Percentiles rank a stretch among this genome's conserved stretches.
Conservation (phyloP, 2,888 invertebrate genomes). For the Trichopria drosophilae region DNA sequence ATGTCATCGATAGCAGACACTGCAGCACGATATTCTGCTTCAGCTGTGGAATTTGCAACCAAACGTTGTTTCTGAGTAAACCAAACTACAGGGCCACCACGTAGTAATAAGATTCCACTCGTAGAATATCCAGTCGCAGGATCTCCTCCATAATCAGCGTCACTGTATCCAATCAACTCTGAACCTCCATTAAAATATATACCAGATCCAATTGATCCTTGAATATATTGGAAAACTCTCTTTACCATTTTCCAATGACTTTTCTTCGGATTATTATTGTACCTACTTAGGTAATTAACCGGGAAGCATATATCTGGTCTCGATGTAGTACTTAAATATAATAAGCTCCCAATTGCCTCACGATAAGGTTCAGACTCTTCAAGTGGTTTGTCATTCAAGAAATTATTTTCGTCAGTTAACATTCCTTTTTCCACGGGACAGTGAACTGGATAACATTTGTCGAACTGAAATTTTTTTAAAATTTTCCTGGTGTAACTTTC, state of each 20-base stretch:
- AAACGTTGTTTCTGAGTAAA: not conserved
- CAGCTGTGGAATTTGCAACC: constrained; percentile 36
- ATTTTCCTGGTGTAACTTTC: constrained; percentile 1
- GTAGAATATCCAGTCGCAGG: not conserved
- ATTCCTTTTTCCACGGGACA: constrained; percentile 1
- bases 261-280: constrained; percentile 29
- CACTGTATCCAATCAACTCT: constrained; percentile 28
- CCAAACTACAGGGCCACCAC: constrained; percentile 12
- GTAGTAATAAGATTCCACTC: constrained; percentile 7
- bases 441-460: not conserved
- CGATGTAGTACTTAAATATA: constrained; percentile 5
- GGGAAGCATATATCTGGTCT: constrained; percentile 39
- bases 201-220: constrained; percentile 32
- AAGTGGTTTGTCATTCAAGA: not conserved
- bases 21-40: constrained; percentile 46
- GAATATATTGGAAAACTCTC: constrained; percentile 33
- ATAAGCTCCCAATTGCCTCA: not conserved
- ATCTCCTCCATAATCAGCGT: constrained; percentile 32
- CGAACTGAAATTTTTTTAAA: constrained; percentile 10
- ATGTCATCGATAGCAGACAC: constrained; percentile 43
- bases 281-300: constrained; percentile 39
- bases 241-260: constrained; percentile 35
- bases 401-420: not conserved
- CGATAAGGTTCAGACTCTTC: not conserved
- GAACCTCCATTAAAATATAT: constrained; percentile 37